Conservation (phyloP, 64 coral and sea anemone genomes). For the Acropora tenuis region DNA sequence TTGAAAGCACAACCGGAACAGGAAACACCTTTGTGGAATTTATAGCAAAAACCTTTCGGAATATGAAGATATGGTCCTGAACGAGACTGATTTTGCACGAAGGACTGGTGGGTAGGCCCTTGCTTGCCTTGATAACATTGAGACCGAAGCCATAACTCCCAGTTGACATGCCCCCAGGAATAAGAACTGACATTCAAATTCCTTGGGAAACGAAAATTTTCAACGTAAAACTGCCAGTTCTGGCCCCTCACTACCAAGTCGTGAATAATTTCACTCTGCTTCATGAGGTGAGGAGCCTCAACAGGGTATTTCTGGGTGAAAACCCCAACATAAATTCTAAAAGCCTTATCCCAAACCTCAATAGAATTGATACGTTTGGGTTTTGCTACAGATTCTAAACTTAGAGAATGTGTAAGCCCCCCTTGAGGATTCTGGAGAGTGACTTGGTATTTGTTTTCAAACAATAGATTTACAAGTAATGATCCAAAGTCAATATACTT, state of each 20-base stretch:
- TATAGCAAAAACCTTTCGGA: constrained; percentile 26
- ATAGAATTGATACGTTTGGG: constrained; percentile 16
- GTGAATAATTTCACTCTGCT: constrained; percentile 41
- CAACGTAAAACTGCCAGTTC: constrained; percentile 48
- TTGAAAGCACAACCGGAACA: constrained; percentile 48
- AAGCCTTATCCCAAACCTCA: constrained; percentile 31
- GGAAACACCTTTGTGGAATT: constrained; percentile 23
- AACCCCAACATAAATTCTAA: constrained; percentile 57
- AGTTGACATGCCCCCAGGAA: constrained; percentile 5
- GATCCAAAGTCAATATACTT: constrained; percentile 37
- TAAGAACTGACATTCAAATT: not conserved
- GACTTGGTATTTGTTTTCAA: not conserved
- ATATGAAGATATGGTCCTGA: constrained; percentile 20
- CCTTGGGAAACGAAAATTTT: constrained; percentile 31
- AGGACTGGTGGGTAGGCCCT: not conserved
- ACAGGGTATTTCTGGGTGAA: constrained; percentile 46
- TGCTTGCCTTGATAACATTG: not conserved
- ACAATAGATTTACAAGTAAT: constrained; percentile 8
- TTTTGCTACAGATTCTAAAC: not conserved
- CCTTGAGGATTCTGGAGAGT: not conserved
- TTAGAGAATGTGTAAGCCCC: constrained; percentile 1
- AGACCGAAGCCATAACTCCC: not conserved
- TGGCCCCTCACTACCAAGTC: constrained; percentile 43
- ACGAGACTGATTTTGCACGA: not conserved
- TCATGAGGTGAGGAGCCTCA: constrained; percentile 50